Evolutionary conservation across 1,140 invertebrate species (phyloP), one percentile per base, ranked within the genome.

Genomic region (Drosophila hydei): DNA sequence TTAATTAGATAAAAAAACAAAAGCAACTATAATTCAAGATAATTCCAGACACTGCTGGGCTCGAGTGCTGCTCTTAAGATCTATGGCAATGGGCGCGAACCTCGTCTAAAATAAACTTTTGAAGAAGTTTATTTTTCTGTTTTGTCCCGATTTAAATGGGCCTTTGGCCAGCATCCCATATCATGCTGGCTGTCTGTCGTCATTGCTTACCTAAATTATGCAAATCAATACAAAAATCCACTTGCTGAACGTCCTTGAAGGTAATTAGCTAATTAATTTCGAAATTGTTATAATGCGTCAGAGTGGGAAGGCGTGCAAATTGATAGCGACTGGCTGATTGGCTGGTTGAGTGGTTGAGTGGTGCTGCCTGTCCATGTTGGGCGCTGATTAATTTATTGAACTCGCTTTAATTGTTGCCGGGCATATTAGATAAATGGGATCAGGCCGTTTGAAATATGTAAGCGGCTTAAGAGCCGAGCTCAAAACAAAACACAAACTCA

Each of bases 211-310:
- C 23, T 14, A 59, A 61, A 54, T 73, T 54, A 61, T 65, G 48
- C 38, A 51, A 78, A 88, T 88, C 75, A 88, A 87, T 78, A 72
- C 71, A 48, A 73, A 73, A 61, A 30, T 61, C 45, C 51, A 70
- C 40, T 67, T 47, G 33, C 47, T 27, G 51, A 27, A 16, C 36
- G 63, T 65, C 62, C 65, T 77, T 75, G 50, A 54, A 40, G 23
- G 75, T 88, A 88, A 88, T 88, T 88, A 88, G 83, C 83, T 83
- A 88, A 88, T 88, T 88, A 88, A 88, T 81, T 87, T 75, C 70
- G 43, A 70, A 74, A 61, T 78, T 68, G 60, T 48, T 47, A 25
- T 72, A 58, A 51, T 51, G 47, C n/a, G 33, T n/a, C n/a, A 21
- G 27, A 23, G 5, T n/a, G 33, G 50, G 14, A 12, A 23, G 18